Evolutionary conservation across 2,797 vertebrate genomes (phyloP).

Genomic region (Premnoplex brunnescens): DNA sequence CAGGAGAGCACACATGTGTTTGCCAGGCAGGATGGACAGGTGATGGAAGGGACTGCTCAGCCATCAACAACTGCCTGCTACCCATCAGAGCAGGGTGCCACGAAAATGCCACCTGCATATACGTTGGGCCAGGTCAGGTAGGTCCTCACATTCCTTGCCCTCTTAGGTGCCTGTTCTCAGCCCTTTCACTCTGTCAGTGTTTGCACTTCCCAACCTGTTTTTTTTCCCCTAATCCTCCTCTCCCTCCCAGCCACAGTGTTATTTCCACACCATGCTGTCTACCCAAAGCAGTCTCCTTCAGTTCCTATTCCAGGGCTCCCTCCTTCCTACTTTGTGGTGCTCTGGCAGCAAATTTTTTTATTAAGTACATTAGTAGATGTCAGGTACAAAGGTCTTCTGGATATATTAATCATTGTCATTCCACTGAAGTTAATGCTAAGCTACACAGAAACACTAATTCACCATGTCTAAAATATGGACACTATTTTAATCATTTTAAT

Average conservation of each 20-base stretch:
- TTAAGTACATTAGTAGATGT: neutral
- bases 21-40: constrained; percentile 89
- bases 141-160: neutral
- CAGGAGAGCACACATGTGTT: constrained; percentile 75
- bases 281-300: neutral
- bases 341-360: neutral
- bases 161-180: neutral
- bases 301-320: neutral
- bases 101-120: constrained; percentile 85
- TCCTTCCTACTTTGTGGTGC: fast-evolving
- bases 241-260: neutral
- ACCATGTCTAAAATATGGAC: neutral
- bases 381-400: neutral
- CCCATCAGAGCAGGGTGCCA: constrained; percentile 81
- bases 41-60: constrained; percentile 84
- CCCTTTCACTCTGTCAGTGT: neutral
- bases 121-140: constrained; percentile 92
- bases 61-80: constrained; percentile 86
- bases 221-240: neutral
- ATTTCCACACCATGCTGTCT: neutral
- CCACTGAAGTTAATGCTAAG: neutral
- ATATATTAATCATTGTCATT: neutral
- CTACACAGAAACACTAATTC: neutral
- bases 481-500: neutral
- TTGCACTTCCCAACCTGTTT: neutral